Percentiles rank a stretch among this genome's conserved stretches.
Evolutionary conservation across 2,888 invertebrate genomes (phyloP).

Genomic region (Pardosa pseudoannulata): DNA sequence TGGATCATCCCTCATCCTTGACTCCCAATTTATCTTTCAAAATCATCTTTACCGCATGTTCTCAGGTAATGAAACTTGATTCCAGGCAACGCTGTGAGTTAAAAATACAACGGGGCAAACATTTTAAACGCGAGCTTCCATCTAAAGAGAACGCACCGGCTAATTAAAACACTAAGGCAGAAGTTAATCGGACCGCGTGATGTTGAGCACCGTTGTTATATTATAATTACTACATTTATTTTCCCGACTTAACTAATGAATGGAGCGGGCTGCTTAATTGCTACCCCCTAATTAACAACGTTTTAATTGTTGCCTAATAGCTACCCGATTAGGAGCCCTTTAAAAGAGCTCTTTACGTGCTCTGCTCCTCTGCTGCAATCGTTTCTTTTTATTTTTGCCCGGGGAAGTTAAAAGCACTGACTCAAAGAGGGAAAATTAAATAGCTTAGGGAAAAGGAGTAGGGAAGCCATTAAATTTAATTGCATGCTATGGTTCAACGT

Average conservation of each 20-base stretch:
- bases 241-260: slow-evolving; percentile 72
- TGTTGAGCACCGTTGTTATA: slow-evolving; percentile 70
- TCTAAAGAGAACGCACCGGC: slow-evolving; percentile 3
- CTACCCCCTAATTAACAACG: slow-evolving; percentile 70
- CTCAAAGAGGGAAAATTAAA: slow-evolving; percentile 67
- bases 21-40: slow-evolving; percentile 6
- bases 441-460: slow-evolving; percentile 15
- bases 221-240: slow-evolving; percentile 72
- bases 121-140: too few species aligned
- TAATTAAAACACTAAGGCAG: slow-evolving; percentile 68
- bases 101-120: neutral
- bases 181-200: slow-evolving; percentile 69
- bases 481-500: slow-evolving; percentile 46
- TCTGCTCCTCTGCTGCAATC: slow-evolving; percentile 2
- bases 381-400: slow-evolving; percentile 31
- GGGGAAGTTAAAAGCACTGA: slow-evolving; percentile 67
- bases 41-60: slow-evolving; percentile 9
- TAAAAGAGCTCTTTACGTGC: slow-evolving; percentile 63
- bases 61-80: slow-evolving; percentile 51
- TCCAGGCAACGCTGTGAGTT: neutral
- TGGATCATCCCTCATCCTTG: neutral
- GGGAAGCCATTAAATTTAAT: slow-evolving; percentile 68
- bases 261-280: slow-evolving; percentile 57
- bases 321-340: slow-evolving; percentile 59
- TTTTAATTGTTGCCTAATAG: slow-evolving; percentile 72